These are phyloP conservation scores for Camponotus floridanus DNA, from an alignment of 1,140 invertebrate genomes.

Conservation along the genomic window DNA sequence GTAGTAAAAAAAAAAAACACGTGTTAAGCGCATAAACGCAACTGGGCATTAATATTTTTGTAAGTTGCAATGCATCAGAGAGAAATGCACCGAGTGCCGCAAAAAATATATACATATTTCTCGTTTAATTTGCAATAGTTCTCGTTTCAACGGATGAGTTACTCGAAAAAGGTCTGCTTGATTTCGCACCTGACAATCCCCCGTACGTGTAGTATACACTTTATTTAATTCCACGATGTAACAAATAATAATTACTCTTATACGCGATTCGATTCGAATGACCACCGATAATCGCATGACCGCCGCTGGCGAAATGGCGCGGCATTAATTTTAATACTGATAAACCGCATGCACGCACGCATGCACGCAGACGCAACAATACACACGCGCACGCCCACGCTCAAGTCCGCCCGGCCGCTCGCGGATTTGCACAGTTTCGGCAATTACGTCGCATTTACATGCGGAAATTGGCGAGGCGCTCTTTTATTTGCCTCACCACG, in stretches of 20 bases:
- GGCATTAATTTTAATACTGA: constrained; percentile 61
- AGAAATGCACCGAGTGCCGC: no score
- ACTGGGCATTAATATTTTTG: not conserved
- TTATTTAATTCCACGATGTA: constrained; percentile 4
- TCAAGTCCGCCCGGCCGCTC: not conserved
- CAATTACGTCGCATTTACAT: constrained; percentile 63
- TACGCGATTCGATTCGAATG: constrained; percentile 45
- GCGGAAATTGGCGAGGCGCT: constrained; percentile 54
- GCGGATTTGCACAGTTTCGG: constrained; percentile 47
- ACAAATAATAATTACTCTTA: constrained; percentile 42
- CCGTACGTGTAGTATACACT: not conserved
- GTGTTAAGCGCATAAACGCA: not conserved
- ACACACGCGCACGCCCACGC: not conserved
- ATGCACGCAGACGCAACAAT: no score
- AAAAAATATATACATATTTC: no score
- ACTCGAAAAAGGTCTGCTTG: not conserved
- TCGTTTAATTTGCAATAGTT: not conserved
- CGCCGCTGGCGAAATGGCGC: constrained; percentile 45
- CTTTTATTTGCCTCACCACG: constrained; percentile 48
- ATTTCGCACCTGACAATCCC: not conserved
- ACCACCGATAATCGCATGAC: constrained; percentile 51
- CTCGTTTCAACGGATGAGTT: not conserved
- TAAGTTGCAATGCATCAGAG: not conserved
- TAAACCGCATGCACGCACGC: constrained; percentile 13
- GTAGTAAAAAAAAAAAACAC: not conserved